Evolutionary conservation across 2,113 vertebrate genomes (phyloP).

Genomic region (Hydrolagus affinis): DNA sequence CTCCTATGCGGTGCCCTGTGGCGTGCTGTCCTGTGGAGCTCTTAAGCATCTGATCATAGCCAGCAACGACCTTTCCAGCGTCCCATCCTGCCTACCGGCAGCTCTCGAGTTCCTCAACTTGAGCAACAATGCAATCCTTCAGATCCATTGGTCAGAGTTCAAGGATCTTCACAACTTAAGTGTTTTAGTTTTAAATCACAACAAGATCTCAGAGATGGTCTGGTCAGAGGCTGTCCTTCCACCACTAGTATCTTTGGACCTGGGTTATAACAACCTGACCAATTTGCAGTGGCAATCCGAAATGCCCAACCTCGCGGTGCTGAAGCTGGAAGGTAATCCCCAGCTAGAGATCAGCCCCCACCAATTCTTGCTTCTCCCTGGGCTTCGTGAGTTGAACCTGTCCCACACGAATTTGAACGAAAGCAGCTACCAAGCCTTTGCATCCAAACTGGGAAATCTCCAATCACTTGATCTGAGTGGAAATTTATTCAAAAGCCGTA

Average conservation of each 20-base stretch:
- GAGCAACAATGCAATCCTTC: constrained; percentile 1
- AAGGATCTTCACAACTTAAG: background rate
- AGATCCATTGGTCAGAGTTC: background rate
- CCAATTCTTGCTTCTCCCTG: background rate
- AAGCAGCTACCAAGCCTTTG: constrained; percentile 1
- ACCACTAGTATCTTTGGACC: constrained; percentile 4
- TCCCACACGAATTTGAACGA: constrained; percentile 1
- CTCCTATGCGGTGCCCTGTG: background rate
- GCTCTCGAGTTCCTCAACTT: constrained; percentile 15
- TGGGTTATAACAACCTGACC: constrained; percentile 7
- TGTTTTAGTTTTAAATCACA: background rate
- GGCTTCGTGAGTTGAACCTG: background rate
- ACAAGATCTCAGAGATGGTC: background rate
- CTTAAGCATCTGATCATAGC: background rate
- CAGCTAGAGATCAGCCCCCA: background rate
- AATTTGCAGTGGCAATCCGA: constrained; percentile 14
- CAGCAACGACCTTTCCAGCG: background rate
- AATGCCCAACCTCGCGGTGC: constrained; percentile 5
- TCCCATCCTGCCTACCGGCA: constrained; percentile 8
- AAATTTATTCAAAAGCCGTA: constrained; percentile 20
- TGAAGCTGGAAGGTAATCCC: constrained; percentile 18
- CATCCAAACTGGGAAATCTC: background rate
- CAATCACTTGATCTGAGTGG: constrained; percentile 11
- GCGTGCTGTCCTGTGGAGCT: background rate
- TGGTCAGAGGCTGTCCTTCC: background rate